Conservation (phyloP, 2,113 vertebrate genomes). For the Orientallactaga bullata region DNA sequence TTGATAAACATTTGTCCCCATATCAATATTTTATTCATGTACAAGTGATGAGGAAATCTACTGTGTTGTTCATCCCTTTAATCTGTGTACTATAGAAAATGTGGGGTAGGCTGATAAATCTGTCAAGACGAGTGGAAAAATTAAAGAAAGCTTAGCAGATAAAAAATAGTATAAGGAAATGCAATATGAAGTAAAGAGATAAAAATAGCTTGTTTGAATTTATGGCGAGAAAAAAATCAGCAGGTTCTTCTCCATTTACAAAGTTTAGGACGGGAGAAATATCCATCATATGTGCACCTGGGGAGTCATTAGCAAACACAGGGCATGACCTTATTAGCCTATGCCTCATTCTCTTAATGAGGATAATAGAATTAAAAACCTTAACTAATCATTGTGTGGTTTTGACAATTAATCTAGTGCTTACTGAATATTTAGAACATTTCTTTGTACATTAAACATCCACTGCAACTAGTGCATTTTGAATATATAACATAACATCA, state of each 20-base stretch:
- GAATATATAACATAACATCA: background rate
- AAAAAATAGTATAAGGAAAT: background rate
- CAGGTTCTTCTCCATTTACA: background rate
- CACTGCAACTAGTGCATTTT: background rate
- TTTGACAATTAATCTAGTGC: background rate
- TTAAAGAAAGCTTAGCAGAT: background rate
- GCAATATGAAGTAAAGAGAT: no score
- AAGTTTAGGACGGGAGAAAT: fast-evolving
- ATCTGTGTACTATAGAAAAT: background rate
- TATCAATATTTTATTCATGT: background rate
- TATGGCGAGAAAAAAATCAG: background rate
- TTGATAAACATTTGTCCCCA: no score
- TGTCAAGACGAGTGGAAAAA: background rate
- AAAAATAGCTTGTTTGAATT: background rate
- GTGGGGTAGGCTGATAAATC: background rate
- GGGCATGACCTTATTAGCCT: background rate
- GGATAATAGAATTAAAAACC: background rate
- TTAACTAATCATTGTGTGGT: background rate
- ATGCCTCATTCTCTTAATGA: background rate
- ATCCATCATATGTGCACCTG: no score
- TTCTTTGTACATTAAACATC: background rate
- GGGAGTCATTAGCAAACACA: background rate
- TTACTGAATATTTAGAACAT: background rate
- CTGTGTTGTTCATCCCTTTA: background rate
- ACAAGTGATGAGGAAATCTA: background rate